Conservation (phyloP, 2,113 vertebrate genomes). For the Clarias magur region DNA sequence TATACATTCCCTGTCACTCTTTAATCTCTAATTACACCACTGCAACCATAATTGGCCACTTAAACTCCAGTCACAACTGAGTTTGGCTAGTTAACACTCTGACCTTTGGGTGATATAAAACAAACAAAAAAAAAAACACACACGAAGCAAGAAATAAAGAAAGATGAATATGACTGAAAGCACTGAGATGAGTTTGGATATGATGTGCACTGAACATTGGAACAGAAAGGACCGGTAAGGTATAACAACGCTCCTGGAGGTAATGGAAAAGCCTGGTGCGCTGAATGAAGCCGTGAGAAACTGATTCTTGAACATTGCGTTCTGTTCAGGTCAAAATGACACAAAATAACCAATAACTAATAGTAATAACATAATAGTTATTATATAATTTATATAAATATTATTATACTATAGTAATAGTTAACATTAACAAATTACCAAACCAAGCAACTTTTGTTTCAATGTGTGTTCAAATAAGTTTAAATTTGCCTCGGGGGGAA, state of each 20-base stretch:
- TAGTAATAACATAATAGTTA: too few relatives aligned
- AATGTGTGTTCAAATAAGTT: too few relatives aligned
- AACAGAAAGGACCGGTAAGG: conserved; percentile 5
- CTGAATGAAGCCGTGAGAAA: neutral
- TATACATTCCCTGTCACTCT: conserved; percentile 66
- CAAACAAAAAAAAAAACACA: conserved; percentile 19
- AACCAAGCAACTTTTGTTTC: neutral
- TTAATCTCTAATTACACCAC: conserved; percentile 75
- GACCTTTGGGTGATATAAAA: conserved; percentile 43
- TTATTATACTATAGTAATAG: too few relatives aligned
- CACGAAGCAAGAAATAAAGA: conserved; percentile 42
- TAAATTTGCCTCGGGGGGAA: too few relatives aligned
- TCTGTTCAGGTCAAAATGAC: neutral
- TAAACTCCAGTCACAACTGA: conserved; percentile 70
- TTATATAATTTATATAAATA: too few relatives aligned
- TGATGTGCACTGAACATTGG: conserved; percentile 21
- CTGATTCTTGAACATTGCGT: neutral
- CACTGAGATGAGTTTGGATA: conserved; percentile 5
- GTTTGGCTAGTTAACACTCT: conserved; percentile 62
- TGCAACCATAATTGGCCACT: conserved; percentile 71
- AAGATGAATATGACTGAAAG: neutral
- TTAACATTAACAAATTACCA: neutral
- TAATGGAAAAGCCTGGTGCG: neutral
- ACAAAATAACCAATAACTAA: neutral
- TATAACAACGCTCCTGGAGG: neutral